Conservation (phyloP, 2,797 vertebrate genomes). For the Varecia variegata region DNA sequence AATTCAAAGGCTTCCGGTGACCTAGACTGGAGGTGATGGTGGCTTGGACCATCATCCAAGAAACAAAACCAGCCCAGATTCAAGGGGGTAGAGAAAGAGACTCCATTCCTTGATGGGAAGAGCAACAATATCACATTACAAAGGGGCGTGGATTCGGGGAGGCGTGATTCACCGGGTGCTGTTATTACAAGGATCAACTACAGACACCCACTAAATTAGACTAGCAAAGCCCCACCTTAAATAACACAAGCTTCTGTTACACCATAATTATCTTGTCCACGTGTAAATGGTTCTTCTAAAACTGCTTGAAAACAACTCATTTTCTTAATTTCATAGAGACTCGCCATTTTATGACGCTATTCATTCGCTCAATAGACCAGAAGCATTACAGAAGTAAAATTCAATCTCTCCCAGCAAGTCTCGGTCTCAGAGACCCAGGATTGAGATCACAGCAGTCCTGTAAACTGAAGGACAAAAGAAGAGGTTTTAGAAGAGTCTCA, state of each 20-base stretch:
- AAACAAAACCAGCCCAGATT: neutral
- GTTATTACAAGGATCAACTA: neutral
- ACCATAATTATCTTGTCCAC: conserved; percentile 40
- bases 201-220: conserved; percentile 10
- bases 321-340: conserved; percentile 31
- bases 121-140: neutral
- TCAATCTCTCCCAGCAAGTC: neutral
- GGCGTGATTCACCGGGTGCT: neutral
- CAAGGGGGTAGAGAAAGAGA: neutral
- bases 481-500: neutral
- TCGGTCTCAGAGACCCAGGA: neutral
- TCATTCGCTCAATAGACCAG: neutral
- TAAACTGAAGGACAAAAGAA: neutral
- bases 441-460: neutral
- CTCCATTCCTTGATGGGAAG: neutral
- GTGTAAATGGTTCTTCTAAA: conserved; percentile 24
- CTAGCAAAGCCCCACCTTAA: conserved; percentile 8
- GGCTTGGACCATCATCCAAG: neutral
- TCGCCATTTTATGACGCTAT: neutral
- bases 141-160: neutral
- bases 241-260: conserved; percentile 6
- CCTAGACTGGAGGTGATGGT: neutral
- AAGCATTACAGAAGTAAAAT: neutral
- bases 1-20: neutral
- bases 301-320: conserved; percentile 49